Evolutionary conservation across 2,888 invertebrate genomes (phyloP).

Genomic region (Hesperia comma): DNA sequence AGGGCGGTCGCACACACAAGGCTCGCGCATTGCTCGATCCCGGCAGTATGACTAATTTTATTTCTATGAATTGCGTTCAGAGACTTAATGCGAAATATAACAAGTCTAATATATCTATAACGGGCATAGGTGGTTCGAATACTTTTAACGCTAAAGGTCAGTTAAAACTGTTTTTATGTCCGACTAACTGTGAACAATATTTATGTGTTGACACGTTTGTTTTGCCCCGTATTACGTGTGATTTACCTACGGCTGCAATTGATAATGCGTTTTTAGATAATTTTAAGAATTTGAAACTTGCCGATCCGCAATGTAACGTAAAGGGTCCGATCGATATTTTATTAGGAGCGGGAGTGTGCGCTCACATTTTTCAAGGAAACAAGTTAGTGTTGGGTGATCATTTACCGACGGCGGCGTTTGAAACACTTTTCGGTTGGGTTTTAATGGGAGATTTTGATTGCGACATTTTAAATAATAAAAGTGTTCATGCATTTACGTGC

Average conservation of each 20-base stretch:
- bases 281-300: not conserved
- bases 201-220: no score
- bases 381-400: not conserved
- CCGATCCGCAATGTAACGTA: not conserved
- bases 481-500: no score
- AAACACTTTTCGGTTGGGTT: not conserved
- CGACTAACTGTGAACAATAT: not conserved
- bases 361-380: not conserved
- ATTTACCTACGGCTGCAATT: no score
- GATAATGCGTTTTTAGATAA: not conserved
- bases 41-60: no score
- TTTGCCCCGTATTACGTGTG: no score
- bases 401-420: not conserved
- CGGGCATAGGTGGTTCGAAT: no score
- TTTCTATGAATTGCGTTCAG: no score
- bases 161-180: not conserved
- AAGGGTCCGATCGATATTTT: not conserved
- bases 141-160: not conserved
- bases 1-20: no score
- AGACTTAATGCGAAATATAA: no score
- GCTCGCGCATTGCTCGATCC: no score
- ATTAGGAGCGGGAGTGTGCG: no score
- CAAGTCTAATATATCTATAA: no score
- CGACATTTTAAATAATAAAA: not conserved
- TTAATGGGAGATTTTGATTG: not conserved